Evolutionary conservation across 2,113 vertebrate species (phyloP), one percentile per base, ranked within the genome.

Genomic region (Ceyx margarethae): DNA sequence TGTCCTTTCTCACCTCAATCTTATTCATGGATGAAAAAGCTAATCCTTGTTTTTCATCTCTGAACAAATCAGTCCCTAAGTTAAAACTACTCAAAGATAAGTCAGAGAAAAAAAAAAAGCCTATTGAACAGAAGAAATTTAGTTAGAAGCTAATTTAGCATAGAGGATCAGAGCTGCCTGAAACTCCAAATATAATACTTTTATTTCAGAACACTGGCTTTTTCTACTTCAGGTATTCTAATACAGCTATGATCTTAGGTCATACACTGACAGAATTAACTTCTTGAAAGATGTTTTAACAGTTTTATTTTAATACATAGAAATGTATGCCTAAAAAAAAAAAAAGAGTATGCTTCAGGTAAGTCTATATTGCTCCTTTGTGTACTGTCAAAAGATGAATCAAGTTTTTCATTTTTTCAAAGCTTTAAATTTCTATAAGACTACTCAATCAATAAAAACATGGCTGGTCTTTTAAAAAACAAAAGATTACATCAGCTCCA

Each of bases 121-220:
- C 31, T 28, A 4, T 6, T 23, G 43, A 80, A 28, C 5, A 64
- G 56, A 28, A 81, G 29, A 46, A 89, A 35, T 46, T 69, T 40
- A 75, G 40, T 40, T 40, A 82, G 22, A 81, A 74, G 50, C 35
- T 88, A 46, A 48, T 35, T 40, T 6, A 81, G 31, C 48, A 51
- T 23, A 35, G 60, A 60, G 20, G 22, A 72, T 67, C 29, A 89
- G 15, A 67, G 26, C 17, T 90, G 62, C 65, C 26, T 5, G 1
- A 68, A 90, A 74, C 28, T 13, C 48, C 4, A 8, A 53, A 9
- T 81, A 29, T 67, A 66, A 76, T 13, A 7, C 64, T 61, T 90
- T 93, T 61, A 65, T 57, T 93, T 75, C 53, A 60, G 88, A 93
- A 81, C 17, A 13, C 35, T 51, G 35, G 5, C 60, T 78, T 94